These are phyloP conservation scores for Mionectes olivaceus DNA, from an alignment of 2,797 vertebrate species.

Conservation along the genomic window DNA sequence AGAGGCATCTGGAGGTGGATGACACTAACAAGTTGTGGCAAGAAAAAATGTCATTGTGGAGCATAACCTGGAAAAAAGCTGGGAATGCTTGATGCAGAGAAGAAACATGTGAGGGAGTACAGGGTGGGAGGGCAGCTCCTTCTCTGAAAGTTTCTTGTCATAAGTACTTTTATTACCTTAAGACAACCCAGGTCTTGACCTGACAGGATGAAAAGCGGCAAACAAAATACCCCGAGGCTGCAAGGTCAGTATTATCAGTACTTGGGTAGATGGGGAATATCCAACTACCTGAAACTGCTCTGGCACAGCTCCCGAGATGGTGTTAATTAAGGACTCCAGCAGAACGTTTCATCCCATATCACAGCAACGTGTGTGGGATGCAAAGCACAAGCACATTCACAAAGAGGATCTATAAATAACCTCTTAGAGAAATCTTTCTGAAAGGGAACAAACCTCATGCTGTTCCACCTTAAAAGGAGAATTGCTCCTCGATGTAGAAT, in stretches of 20 bases:
- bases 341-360: background rate
- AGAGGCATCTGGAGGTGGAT: background rate
- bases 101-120: background rate
- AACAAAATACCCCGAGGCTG: background rate
- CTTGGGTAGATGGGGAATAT: background rate
- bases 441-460: conserved; percentile 24
- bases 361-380: background rate
- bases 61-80: background rate
- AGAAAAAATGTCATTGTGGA: background rate
- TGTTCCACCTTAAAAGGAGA: conserved; percentile 65
- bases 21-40: background rate
- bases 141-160: background rate
- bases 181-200: background rate
- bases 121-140: background rate
- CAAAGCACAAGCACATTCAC: background rate
- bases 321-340: background rate
- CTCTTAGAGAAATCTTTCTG: conserved; percentile 12
- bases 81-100: background rate
- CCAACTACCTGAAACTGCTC: background rate
- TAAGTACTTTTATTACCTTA: background rate
- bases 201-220: background rate
- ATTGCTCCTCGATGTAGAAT: background rate
- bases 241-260: background rate
- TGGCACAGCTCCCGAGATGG: background rate
- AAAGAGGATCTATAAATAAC: conserved; percentile 35